Conservation (phyloP, 2,888 invertebrate genomes). For the Drosophila trichaetosa region DNA sequence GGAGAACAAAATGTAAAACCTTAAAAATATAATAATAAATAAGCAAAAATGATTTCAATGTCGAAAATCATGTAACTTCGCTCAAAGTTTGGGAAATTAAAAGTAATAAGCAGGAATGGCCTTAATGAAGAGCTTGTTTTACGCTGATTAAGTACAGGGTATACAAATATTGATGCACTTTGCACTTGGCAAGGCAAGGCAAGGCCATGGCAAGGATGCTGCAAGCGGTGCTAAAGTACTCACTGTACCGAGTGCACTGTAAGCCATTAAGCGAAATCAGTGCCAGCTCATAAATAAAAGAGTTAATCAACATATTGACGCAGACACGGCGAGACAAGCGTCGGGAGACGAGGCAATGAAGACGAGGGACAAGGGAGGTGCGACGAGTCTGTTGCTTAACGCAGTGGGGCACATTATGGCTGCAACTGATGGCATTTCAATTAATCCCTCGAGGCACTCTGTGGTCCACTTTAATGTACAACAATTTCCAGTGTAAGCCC, state of each 20-base stretch:
- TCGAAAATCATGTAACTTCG: neutral
- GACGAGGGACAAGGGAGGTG: neutral
- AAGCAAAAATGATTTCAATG: neutral
- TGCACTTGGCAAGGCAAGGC: slow-evolving; percentile 4
- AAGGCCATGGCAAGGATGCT: slow-evolving; percentile 33
- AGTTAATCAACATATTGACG: slow-evolving; percentile 78
- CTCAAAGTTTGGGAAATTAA: neutral
- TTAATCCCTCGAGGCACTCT: slow-evolving; percentile 39
- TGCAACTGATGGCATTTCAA: slow-evolving; percentile 46
- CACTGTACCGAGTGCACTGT: slow-evolving; percentile 23
- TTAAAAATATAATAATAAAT: neutral
- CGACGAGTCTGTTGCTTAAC: slow-evolving; percentile 29
- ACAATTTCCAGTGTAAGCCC: slow-evolving; percentile 6
- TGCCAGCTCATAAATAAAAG: slow-evolving; percentile 76
- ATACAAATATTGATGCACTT: slow-evolving; percentile 48
- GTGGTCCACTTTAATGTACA: slow-evolving; percentile 13
- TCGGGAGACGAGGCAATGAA: neutral
- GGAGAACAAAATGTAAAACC: neutral
- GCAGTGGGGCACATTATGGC: slow-evolving; percentile 44
- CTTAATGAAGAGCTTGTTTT: neutral
- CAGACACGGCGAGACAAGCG: slow-evolving; percentile 33
- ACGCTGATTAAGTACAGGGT: slow-evolving; percentile 22
- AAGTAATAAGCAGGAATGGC: neutral
- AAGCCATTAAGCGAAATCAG: slow-evolving; percentile 73
- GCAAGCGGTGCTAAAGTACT: slow-evolving; percentile 3